Evolutionary conservation across 2,797 vertebrate species (phyloP), one percentile per base, ranked within the genome.

Genomic region (Xerus rutilus): DNA sequence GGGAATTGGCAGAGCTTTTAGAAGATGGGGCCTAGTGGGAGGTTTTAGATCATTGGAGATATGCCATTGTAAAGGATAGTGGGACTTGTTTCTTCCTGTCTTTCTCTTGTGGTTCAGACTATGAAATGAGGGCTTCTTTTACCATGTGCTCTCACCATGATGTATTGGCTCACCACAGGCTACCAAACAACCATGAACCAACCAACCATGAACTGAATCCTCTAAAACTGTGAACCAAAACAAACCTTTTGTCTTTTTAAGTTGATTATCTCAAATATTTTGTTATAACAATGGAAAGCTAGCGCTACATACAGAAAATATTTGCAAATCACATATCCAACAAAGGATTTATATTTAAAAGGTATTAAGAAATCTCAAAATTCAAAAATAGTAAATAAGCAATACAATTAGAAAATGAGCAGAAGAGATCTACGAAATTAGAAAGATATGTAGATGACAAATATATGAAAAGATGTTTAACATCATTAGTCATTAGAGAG

Each of bases 311-410:
- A 62, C 0, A 84, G 32, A 76, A 94, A 94, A 85, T 85, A 85
- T 79, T 94, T 85, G 43, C 49, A 69, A 86, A 64, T 14, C 18
- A n/a, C 4, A 21, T 43, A 64, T 17, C 14, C 25, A 83, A 64
- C 23, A 77, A 54, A 86, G 15, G 25, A 39, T 30, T 93, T 30
- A 3, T 49, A 65, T 59, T 13, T 73, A 86, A 86, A 82, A 52
- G 76, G 62, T 20, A 74, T 18, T 43, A 81, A 74, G 12, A 89
- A 72, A n/a, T 95, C 20, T 76, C 83, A 83, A 52, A 95, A 82
- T 13, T 76, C 32, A 62, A 54, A 4, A 35, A 9, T 49, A 91
- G 43, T 85, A 73, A 82, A 3, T 15, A n/a, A 76, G 52, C 0
- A 14, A 9, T 28, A 23, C 8, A 62, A 25, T 72, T 49, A 88